A percentile compares a stretch with the other conserved stretches of the same genome.
These are phyloP conservation scores for Agriopis marginaria DNA, from an alignment of 2,888 invertebrate species.

Conservation along the genomic window DNA sequence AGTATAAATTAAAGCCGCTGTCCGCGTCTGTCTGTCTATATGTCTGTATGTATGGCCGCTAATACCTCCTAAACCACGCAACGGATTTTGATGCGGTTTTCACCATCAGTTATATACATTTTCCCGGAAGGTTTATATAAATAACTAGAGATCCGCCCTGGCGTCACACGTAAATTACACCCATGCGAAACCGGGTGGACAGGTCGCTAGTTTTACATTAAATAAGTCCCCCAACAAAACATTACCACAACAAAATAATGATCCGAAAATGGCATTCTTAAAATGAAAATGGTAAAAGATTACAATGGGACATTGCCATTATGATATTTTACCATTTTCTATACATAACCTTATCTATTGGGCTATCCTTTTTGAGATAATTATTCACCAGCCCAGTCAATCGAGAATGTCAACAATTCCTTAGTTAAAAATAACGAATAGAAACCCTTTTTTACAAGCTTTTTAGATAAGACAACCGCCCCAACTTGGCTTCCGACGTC, in stretches of 20 bases:
- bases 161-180: too few species aligned
- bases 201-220: too few species aligned
- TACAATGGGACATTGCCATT: neutral
- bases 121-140: too few species aligned
- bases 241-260: neutral
- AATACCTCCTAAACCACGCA: too few species aligned
- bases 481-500: slow-evolving; percentile 18
- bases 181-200: too few species aligned
- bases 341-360: slow-evolving; percentile 18
- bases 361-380: slow-evolving; percentile 28
- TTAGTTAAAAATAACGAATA: slow-evolving; percentile 16
- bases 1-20: too few species aligned
- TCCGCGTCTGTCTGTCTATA: too few species aligned
- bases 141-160: too few species aligned
- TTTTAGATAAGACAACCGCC: slow-evolving; percentile 21
- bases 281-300: neutral
- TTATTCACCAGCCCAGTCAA: slow-evolving; percentile 27
- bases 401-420: slow-evolving; percentile 32
- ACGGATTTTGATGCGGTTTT: too few species aligned
- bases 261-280: slow-evolving; percentile 10
- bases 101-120: too few species aligned
- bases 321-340: slow-evolving; percentile 8
- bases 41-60: too few species aligned
- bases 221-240: neutral
- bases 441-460: slow-evolving; percentile 1